Evolutionary conservation across 2,113 vertebrate species (phyloP).

Genomic region (Dasyurus viverrinus): DNA sequence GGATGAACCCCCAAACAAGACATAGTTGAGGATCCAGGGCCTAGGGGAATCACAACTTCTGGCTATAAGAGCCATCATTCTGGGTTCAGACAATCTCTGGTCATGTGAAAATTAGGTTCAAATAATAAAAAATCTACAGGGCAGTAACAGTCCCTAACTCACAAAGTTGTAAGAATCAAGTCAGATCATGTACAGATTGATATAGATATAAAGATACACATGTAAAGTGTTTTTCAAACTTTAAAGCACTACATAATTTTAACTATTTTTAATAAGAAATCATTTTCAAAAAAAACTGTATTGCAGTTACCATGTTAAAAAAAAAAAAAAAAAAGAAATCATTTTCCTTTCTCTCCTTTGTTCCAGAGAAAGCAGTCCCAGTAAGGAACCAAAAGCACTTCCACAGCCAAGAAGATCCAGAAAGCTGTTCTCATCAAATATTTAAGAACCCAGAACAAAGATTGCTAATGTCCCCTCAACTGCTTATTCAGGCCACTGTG

Average conservation of each 20-base stretch:
- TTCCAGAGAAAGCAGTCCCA: not conserved
- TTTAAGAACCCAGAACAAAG: slow-evolving; percentile 20
- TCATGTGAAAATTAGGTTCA: too few species aligned
- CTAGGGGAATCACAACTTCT: too few species aligned
- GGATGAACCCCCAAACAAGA: too few species aligned
- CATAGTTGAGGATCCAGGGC: too few species aligned
- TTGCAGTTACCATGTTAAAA: too few species aligned
- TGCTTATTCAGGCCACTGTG: not conserved
- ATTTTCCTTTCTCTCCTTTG: not conserved
- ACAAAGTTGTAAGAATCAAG: too few species aligned
- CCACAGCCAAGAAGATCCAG: slow-evolving; percentile 31
- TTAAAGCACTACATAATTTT: not conserved
- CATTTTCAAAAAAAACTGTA: too few species aligned
- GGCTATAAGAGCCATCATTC: too few species aligned
- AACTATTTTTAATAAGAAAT: slow-evolving; percentile 14
- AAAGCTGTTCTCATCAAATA: slow-evolving; percentile 40
- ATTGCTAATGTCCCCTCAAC: slow-evolving; percentile 29
- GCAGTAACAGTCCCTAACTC: too few species aligned
- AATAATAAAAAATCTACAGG: too few species aligned
- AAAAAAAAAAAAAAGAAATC: too few species aligned
- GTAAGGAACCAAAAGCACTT: not conserved
- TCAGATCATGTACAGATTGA: not conserved
- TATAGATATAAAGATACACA: not conserved
- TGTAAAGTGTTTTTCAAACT: not conserved
- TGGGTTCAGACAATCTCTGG: too few species aligned